Evolutionary conservation across 30 jellyfish, hydroid and myxozoan genomes (phyloP).

Genomic region (Mastigias papua): DNA sequence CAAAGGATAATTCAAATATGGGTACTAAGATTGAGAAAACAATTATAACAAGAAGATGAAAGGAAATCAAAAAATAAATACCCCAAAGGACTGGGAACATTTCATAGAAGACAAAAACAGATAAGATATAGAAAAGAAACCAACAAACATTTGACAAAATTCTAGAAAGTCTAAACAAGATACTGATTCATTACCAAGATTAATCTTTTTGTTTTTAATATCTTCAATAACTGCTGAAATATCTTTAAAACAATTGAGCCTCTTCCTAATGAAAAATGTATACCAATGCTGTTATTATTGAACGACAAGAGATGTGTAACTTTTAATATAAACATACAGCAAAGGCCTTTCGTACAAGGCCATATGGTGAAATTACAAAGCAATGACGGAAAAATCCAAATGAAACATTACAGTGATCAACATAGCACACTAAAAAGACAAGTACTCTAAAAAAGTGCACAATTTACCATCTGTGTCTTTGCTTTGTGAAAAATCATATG

Average conservation of each 20-base stretch:
- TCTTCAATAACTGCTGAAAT: constrained; percentile 11
- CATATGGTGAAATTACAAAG: no score
- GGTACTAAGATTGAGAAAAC: no score
- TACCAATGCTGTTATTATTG: no score
- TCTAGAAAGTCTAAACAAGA: background rate
- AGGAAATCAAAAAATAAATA: no score
- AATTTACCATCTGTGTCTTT: background rate
- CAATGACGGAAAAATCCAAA: no score
- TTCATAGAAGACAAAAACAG: no score
- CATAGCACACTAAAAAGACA: background rate
- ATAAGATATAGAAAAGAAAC: background rate
- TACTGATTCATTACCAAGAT: constrained; percentile 13
- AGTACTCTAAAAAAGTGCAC: background rate
- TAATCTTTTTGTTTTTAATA: constrained; percentile 22
- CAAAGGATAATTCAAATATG: no score
- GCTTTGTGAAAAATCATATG: constrained; percentile 10
- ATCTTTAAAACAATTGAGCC: background rate
- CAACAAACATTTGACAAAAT: background rate
- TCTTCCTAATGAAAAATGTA: background rate
- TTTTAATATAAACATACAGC: no score
- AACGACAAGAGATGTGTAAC: no score
- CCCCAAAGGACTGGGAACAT: no score
- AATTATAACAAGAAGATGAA: no score
- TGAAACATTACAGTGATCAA: background rate
- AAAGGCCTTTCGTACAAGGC: no score